Conservation (phyloP, 1,140 invertebrate species). For the Mizuhopecten yessoensis region DNA sequence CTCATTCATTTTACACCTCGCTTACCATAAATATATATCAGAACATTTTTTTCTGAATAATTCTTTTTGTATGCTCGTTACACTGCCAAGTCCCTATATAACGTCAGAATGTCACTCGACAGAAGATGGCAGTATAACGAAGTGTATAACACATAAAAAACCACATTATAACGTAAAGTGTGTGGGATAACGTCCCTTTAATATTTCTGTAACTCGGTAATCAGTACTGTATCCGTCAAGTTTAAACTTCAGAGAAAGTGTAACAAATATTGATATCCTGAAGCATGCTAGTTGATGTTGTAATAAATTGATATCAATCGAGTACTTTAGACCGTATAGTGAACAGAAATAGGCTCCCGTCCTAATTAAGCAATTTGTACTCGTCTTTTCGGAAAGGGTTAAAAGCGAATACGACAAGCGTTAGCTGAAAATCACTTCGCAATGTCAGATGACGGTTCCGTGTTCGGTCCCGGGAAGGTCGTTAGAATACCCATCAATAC, state of each 20-base stretch:
- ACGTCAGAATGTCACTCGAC: too few relatives aligned
- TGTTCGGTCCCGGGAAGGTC: not conserved
- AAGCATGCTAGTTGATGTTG: not conserved
- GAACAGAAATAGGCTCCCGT: not conserved
- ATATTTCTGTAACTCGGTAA: not conserved
- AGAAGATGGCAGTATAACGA: not conserved
- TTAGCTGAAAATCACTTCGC: not conserved
- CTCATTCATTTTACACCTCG: too few relatives aligned
- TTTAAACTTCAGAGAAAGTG: not conserved
- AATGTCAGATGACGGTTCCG: slow-evolving; percentile 30
- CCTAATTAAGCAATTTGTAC: slow-evolving; percentile 8
- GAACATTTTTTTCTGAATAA: too few relatives aligned
- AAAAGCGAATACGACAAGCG: not conserved
- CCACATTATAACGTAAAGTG: not conserved
- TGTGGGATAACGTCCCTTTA: not conserved
- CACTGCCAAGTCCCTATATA: too few relatives aligned
- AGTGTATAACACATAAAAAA: not conserved
- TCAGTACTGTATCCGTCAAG: not conserved
- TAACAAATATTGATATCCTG: not conserved
- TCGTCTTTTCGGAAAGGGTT: not conserved
- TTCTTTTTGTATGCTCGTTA: too few relatives aligned
- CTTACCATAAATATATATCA: too few relatives aligned
- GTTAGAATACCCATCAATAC: slow-evolving; percentile 27
- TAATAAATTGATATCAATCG: not conserved
- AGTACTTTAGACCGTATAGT: not conserved